phyloP scores from a whole-genome alignment of 2,113 vertebrate genomes.

The Hoplias malabaricus region DNA sequence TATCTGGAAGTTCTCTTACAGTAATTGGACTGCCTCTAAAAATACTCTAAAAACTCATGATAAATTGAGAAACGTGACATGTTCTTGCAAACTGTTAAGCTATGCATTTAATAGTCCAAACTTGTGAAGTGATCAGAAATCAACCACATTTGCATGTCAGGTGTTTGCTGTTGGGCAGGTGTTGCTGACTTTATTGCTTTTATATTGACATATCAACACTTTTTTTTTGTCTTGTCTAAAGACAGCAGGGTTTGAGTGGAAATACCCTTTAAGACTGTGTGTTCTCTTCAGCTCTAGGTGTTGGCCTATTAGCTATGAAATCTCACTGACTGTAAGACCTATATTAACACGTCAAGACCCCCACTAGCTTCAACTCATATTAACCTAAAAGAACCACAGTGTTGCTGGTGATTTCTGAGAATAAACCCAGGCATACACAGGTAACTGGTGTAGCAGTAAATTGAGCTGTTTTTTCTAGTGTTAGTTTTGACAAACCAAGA shows the following conservation, averaged over 20 bases:
- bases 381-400: constrained; percentile 3
- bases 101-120: background rate
- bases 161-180: background rate
- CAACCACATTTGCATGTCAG: background rate
- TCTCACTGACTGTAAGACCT: background rate
- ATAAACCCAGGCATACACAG: background rate
- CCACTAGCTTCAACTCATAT: background rate
- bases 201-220: background rate
- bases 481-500: background rate
- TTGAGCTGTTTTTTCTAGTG: background rate
- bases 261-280: constrained; percentile 9
- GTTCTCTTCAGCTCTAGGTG: background rate
- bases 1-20: no score
- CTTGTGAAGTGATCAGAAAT: background rate
- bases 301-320: background rate
- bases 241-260: constrained; percentile 4
- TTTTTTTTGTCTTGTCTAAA: background rate
- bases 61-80: background rate
- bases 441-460: background rate
- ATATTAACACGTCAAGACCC: background rate
- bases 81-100: background rate
- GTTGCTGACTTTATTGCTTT: background rate
- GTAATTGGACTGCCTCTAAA: background rate
- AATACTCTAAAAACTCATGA: background rate
- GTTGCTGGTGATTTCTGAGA: constrained; percentile 1